Percentiles rank a stretch among this genome's conserved stretches.
phyloP scores from a whole-genome alignment of 2,888 invertebrate species.

The Baronia brevicornis region DNA sequence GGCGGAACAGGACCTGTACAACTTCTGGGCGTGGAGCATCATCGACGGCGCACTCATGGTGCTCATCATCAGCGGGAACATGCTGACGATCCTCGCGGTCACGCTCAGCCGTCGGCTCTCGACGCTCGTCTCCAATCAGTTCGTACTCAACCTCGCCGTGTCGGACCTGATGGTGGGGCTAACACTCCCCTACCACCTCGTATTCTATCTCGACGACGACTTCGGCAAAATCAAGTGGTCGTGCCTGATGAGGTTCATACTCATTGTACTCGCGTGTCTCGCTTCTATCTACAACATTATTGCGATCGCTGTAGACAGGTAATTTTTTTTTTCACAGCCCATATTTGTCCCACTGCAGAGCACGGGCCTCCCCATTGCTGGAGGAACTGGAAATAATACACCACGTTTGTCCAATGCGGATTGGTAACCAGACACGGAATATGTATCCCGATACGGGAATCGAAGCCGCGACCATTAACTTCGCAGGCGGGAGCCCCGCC shows the following conservation, averaged over 20 bases:
- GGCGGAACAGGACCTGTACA: constrained; percentile 48
- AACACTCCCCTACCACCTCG: constrained; percentile 85
- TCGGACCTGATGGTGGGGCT: constrained; percentile 87
- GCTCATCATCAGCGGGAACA: constrained; percentile 82
- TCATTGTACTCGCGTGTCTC: constrained; percentile 84
- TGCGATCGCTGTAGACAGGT: constrained; percentile 85
- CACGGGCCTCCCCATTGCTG: too few relatives aligned
- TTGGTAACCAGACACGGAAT: too few relatives aligned
- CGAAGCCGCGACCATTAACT: too few relatives aligned
- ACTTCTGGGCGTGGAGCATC: constrained; percentile 78
- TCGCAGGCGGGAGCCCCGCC: too few relatives aligned
- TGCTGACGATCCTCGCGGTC: constrained; percentile 84
- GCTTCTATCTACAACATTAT: constrained; percentile 87
- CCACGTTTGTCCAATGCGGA: too few relatives aligned
- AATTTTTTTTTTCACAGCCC: constrained; percentile 23
- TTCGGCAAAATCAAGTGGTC: constrained; percentile 77
- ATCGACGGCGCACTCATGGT: constrained; percentile 80
- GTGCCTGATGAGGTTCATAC: constrained; percentile 83
- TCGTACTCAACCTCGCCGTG: constrained; percentile 85
- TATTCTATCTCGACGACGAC: constrained; percentile 80
- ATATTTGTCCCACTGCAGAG: too few relatives aligned
- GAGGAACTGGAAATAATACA: too few relatives aligned
- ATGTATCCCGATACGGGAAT: too few relatives aligned
- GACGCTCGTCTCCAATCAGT: constrained; percentile 83
- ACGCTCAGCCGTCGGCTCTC: constrained; percentile 81